Percentiles rank a stretch among this genome's conserved stretches.
Evolutionary conservation across 2,113 vertebrate species (phyloP).

Genomic region (Grammomys surdaster): DNA sequence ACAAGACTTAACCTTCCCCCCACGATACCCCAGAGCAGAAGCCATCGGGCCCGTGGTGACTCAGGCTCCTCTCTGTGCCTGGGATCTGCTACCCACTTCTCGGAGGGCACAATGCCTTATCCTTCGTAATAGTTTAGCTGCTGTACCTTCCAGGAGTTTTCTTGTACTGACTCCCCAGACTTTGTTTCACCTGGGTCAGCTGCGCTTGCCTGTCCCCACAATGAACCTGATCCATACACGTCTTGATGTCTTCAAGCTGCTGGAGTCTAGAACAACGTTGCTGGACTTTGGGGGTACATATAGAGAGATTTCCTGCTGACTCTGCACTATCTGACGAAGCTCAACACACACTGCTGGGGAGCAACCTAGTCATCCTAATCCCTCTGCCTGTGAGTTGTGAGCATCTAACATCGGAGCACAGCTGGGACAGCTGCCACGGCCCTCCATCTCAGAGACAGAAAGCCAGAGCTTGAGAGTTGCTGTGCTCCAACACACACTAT

Average conservation of each 20-base stretch:
- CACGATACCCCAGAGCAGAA: neutral
- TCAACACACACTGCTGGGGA: neutral
- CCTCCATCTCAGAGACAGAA: neutral
- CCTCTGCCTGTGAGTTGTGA: neutral
- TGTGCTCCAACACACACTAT: neutral
- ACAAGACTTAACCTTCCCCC: neutral
- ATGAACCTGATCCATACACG: neutral
- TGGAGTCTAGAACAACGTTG: neutral
- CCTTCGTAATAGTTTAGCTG: neutral
- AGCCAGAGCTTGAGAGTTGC: neutral
- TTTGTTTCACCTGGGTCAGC: neutral
- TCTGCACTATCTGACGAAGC: neutral
- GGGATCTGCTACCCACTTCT: neutral
- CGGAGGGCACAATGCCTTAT: neutral
- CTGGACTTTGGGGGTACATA: neutral
- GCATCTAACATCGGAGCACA: neutral
- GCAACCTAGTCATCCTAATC: neutral
- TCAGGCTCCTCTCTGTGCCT: neutral
- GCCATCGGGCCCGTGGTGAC: accelerated
- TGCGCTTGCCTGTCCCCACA: neutral
- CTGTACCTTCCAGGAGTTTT: neutral
- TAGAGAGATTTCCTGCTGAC: neutral
- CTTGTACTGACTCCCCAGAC: accelerated
- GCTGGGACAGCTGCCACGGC: accelerated
- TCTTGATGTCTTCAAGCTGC: neutral